Evolutionary conservation across 2,888 invertebrate genomes (phyloP), one percentile per base, ranked within the genome.

Genomic region (Xylota segnis): DNA sequence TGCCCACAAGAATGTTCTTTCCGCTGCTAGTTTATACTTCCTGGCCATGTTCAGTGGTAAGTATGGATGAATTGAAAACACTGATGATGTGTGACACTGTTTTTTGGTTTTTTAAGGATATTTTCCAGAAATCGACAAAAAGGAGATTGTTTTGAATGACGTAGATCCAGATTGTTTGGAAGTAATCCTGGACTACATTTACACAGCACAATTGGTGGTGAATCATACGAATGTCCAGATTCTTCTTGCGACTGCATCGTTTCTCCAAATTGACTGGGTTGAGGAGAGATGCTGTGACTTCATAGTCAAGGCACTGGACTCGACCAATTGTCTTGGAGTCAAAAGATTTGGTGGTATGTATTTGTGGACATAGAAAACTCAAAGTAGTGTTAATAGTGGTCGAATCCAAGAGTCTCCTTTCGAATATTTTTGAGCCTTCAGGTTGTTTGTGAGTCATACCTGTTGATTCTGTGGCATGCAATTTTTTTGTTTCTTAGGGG

Each of bases 1-100:
- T 45, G 90, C 89, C 5, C 90, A 90, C 70, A 89, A 88, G 12
- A 89, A 89, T 79, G 88, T 90, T 12, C 83, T 90, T 45, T 89
- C 89, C 5, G 89, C 90, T 0, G 89, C 89, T 29, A 90, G 90
- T 65, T 88, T 88, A 5, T 90, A 89, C 59, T 90, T 90, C 32
- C 68, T 88, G 77, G 89, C 89, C 58, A 90, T 90, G 90, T 90
- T 90, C 56, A 88, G 88, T 37, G 90, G 89, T 89, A 58, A 5
- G 68, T 77, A 12, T 12, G 7, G 6, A 52, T 65, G 27, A 27
- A 18, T 16, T 18, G n/a, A n/a, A 34, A n/a, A 7, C 0, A 34
- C 0, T 54, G 6, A 16, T 45, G 7, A 37, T 16, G 5, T 2
- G 9, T 54, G 37, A 10, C 5, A 10, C 0, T 14, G 32, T 23